Percentiles rank a stretch among this genome's conserved stretches.
Conservation (phyloP, 1,140 invertebrate species). For the Apis cerana region DNA sequence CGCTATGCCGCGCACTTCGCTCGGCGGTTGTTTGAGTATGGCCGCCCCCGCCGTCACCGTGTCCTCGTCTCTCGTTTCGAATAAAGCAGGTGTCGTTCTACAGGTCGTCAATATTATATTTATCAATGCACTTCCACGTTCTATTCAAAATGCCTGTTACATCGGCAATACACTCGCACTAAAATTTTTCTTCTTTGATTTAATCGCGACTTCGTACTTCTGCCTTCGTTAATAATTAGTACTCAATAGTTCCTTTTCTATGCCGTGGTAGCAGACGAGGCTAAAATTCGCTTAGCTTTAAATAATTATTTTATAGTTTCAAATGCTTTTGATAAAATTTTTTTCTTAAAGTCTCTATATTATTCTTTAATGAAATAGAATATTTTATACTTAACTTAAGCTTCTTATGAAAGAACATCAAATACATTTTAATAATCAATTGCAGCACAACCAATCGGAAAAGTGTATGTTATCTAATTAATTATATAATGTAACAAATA, state of each 20-base stretch:
- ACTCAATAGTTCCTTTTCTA: conserved; percentile 33
- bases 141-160: not conserved
- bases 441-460: not conserved
- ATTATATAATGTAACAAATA: conserved; percentile 5
- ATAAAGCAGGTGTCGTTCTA: conserved; percentile 53
- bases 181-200: conserved; percentile 8
- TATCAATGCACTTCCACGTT: not conserved
- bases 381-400: conserved; percentile 25
- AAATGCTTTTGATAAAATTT: not conserved
- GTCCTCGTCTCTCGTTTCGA: conserved; percentile 1
- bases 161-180: conserved; percentile 1
- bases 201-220: conserved; percentile 16
- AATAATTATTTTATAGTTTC: conserved; percentile 18
- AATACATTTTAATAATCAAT: not conserved
- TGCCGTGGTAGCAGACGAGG: conserved; percentile 40
- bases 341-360: not conserved
- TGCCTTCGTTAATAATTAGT: conserved; percentile 15
- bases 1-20: conserved; percentile 55
- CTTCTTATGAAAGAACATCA: not conserved
- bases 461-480: not conserved
- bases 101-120: conserved; percentile 35
- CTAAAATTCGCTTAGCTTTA: conserved; percentile 30
- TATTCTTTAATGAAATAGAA: not conserved
- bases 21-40: conserved; percentile 76
- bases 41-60: conserved; percentile 59